A percentile compares a stretch with the other conserved stretches of the same genome.
Evolutionary conservation across 2,113 vertebrate species (phyloP).

Genomic region (Laterallus jamaicensis): DNA sequence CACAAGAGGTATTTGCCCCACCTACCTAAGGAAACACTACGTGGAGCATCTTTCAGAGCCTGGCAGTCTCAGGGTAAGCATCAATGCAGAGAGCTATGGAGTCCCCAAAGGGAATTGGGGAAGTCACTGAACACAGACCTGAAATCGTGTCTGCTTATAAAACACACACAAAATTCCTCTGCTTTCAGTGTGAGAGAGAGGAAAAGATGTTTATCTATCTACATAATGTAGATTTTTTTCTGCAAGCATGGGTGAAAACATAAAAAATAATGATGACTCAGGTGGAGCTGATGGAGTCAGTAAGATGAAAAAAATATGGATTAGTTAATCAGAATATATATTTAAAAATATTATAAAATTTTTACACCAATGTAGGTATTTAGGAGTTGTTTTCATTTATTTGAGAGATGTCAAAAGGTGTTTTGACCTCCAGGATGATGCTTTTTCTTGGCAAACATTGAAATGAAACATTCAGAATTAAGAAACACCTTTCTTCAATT

Average conservation of each 20-base stretch:
- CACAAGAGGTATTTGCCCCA: rapidly evolving
- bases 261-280: neutral
- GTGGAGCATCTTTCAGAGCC: rapidly evolving
- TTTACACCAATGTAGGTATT: neutral
- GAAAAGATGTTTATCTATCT: neutral
- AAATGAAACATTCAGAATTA: neutral
- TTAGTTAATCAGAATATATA: neutral
- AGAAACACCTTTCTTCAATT: neutral
- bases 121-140: neutral
- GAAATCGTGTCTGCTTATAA: neutral
- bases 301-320: neutral
- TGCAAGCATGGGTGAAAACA: neutral
- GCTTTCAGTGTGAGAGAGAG: neutral
- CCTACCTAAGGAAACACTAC: rapidly evolving
- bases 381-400: neutral
- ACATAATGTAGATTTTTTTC: neutral
- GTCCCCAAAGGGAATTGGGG: neutral
- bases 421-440: neutral
- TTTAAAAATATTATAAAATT: too few species aligned
- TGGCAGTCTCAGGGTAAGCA: neutral
- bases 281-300: neutral
- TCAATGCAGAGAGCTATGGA: neutral
- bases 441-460: neutral
- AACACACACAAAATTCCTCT: neutral
- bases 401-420: neutral